Evolutionary conservation across 2,113 vertebrate species (phyloP).

Genomic region (Paratilapia polleni): DNA sequence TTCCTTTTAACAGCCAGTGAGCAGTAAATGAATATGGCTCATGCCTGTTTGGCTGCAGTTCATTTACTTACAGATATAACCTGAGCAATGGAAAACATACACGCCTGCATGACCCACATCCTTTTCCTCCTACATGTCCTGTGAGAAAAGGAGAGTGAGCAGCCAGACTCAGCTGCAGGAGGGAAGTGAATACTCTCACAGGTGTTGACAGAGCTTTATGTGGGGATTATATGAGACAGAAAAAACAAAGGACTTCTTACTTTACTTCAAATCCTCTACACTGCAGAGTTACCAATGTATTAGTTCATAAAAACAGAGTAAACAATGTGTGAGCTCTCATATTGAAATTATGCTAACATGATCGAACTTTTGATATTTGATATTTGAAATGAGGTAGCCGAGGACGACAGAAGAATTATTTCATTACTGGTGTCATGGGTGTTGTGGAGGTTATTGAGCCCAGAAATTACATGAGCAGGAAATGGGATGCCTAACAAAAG

Average conservation of each 20-base stretch:
- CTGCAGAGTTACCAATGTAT: not conserved
- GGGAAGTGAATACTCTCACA: constrained; percentile 43
- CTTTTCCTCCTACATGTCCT: constrained; percentile 53
- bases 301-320: not conserved
- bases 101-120: constrained; percentile 61
- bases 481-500: constrained; percentile 5
- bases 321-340: not conserved
- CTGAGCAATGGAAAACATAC: constrained; percentile 49
- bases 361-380: not conserved
- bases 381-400: not conserved
- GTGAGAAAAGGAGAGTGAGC: constrained; percentile 21
- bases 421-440: not conserved
- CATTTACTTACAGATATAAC: constrained; percentile 55
- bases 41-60: constrained; percentile 45
- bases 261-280: not conserved
- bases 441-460: not conserved
- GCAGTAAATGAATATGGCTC: constrained; percentile 25
- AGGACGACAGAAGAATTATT: not conserved
- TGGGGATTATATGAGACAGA: constrained; percentile 21
- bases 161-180: constrained; percentile 20
- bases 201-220: constrained; percentile 52
- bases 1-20: constrained; percentile 31
- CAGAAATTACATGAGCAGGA: constrained; percentile 4
- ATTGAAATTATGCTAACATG: not conserved
- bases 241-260: constrained; percentile 10